Percentiles rank a stretch among this genome's conserved stretches.
Conservation (phyloP, 1,140 invertebrate genomes). For the Grapholita molesta region DNA sequence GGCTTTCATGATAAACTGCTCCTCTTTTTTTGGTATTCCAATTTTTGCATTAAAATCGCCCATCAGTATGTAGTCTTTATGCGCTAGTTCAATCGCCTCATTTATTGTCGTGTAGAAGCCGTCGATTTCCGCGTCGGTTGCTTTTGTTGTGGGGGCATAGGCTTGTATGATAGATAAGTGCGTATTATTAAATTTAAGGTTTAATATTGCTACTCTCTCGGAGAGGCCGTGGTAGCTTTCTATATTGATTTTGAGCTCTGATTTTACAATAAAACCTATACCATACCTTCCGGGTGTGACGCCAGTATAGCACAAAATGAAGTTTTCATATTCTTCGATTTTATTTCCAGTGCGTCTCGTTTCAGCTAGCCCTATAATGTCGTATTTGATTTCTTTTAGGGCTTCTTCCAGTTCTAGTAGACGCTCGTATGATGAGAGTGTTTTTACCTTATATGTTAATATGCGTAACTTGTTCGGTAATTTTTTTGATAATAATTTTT, state of each 20-base stretch:
- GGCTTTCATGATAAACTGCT: too few relatives aligned
- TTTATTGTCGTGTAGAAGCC: neutral
- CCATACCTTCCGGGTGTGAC: neutral
- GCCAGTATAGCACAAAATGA: neutral
- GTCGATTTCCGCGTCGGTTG: neutral
- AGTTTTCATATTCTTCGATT: neutral
- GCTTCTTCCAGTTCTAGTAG: neutral
- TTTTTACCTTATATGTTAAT: neutral
- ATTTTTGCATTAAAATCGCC: slow-evolving; percentile 1
- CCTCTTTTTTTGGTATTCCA: too few relatives aligned
- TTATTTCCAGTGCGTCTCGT: neutral
- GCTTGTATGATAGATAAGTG: neutral
- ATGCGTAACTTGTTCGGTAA: neutral
- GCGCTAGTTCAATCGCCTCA: neutral
- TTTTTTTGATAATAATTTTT: neutral
- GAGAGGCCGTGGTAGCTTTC: neutral
- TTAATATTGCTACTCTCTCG: neutral
- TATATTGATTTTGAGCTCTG: neutral
- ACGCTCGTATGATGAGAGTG: neutral
- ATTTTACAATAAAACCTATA: neutral
- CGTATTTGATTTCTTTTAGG: neutral
- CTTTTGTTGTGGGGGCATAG: neutral
- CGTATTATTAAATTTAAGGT: neutral
- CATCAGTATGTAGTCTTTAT: neutral
- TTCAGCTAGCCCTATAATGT: slow-evolving; percentile 1